Evolutionary conservation across 2,113 vertebrate species (phyloP).

Genomic region (Herpetotheres cachinnans): DNA sequence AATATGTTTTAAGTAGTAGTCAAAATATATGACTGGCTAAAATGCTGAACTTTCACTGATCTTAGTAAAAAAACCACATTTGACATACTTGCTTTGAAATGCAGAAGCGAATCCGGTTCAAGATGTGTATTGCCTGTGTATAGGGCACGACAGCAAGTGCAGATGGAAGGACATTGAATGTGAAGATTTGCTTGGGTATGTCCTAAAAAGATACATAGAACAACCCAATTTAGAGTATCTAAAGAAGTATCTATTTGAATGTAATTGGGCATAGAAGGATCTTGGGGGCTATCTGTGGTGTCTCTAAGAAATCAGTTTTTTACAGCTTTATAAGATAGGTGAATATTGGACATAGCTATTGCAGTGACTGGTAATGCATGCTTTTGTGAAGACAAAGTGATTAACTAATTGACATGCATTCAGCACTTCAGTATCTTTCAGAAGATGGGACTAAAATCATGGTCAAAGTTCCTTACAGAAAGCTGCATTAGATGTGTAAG

Average conservation of each 20-base stretch:
- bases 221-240: neutral
- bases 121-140: rapidly evolving
- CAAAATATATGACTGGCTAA: neutral
- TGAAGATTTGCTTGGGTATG: neutral
- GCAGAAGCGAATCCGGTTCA: neutral
- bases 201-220: neutral
- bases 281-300: neutral
- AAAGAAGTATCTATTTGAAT: neutral
- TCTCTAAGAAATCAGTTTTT: neutral
- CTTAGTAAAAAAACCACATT: neutral
- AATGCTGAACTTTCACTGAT: neutral
- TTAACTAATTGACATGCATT: neutral
- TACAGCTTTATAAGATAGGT: neutral
- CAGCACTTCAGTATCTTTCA: neutral
- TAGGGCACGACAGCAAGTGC: neutral
- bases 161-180: neutral
- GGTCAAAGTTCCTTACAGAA: neutral
- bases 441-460: neutral
- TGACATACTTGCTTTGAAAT: neutral
- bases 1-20: neutral
- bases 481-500: neutral
- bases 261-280: neutral
- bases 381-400: neutral
- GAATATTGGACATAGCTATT: neutral
- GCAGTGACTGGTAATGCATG: neutral